Conservation (phyloP, 2,888 invertebrate species). For the Nomada lathburiana region DNA sequence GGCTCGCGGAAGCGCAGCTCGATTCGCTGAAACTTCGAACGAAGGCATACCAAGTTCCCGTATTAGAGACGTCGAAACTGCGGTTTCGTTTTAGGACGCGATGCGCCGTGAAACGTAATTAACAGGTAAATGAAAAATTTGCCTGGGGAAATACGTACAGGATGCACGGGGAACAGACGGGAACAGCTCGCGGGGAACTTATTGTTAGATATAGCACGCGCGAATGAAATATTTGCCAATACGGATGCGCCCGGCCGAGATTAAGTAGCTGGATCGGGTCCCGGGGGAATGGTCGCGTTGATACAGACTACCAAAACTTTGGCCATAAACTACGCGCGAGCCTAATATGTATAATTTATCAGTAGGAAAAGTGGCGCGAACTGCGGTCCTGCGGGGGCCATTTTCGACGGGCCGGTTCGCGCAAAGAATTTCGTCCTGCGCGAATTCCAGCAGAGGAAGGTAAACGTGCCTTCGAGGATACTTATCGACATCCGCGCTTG, state of each 20-base stretch:
- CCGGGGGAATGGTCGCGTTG: constrained; percentile 51
- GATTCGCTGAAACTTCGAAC: background rate
- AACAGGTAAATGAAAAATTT: constrained; percentile 8
- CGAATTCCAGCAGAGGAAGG: constrained; percentile 13
- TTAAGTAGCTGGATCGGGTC: constrained; percentile 57
- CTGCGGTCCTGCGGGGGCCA: constrained; percentile 34
- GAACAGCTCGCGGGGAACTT: constrained; percentile 18
- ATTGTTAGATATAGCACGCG: constrained; percentile 35
- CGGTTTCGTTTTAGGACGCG: background rate
- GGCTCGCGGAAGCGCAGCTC: too few relatives aligned
- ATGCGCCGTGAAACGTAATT: constrained; percentile 3
- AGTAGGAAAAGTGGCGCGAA: constrained; percentile 35
- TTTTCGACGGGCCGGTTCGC: constrained; percentile 26
- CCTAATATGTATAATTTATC: constrained; percentile 58
- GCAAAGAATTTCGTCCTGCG: constrained; percentile 41
- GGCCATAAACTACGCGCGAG: constrained; percentile 53
- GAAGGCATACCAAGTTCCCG: background rate
- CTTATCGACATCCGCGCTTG: background rate
- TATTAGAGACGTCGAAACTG: background rate
- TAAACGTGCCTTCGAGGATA: constrained; percentile 24
- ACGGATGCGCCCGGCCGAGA: constrained; percentile 47
- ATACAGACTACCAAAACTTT: constrained; percentile 58
- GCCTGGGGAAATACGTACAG: constrained; percentile 25
- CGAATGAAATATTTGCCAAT: constrained; percentile 62
- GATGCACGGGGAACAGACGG: constrained; percentile 14